Percentiles rank a stretch among this genome's conserved stretches.
Conservation (phyloP, 2,888 invertebrate genomes). For the Torymus aiolomorphi region DNA sequence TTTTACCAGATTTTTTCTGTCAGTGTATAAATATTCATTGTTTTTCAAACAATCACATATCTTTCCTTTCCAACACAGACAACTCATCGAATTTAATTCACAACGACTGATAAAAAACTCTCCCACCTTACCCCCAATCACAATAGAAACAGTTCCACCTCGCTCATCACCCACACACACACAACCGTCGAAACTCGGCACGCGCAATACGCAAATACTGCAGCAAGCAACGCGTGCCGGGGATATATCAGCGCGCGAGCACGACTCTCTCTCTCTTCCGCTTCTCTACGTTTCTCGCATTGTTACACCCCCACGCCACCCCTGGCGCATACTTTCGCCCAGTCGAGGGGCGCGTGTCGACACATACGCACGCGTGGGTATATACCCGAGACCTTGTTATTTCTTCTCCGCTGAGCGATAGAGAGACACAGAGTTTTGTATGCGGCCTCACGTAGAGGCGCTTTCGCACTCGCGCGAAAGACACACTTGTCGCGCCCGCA, state of each 20-base stretch:
- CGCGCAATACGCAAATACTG: too few relatives aligned
- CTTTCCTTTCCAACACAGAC: too few relatives aligned
- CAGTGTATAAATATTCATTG: too few relatives aligned
- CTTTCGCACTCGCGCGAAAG: not conserved
- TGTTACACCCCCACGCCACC: slow-evolving; percentile 24
- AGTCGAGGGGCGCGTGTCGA: slow-evolving; percentile 51
- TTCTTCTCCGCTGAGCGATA: too few relatives aligned
- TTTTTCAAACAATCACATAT: too few relatives aligned
- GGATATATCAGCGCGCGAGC: slow-evolving; percentile 15
- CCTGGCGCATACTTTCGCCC: not conserved
- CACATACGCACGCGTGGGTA: slow-evolving; percentile 41
- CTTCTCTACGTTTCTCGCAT: slow-evolving; percentile 55
- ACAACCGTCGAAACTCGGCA: too few relatives aligned
- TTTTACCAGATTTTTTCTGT: too few relatives aligned
- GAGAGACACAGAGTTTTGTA: not conserved
- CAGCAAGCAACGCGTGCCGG: slow-evolving; percentile 19
- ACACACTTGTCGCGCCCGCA: slow-evolving; percentile 44
- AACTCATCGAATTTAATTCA: too few relatives aligned
- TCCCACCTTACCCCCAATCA: too few relatives aligned
- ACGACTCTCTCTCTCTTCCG: slow-evolving; percentile 39
- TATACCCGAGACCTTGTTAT: not conserved
- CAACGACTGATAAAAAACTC: too few relatives aligned
- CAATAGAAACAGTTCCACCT: too few relatives aligned
- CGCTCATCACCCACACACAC: too few relatives aligned
- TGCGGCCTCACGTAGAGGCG: slow-evolving; percentile 47